These are phyloP conservation scores for Arrhamphus sclerolepis DNA, from an alignment of 2,797 vertebrate genomes.

Conservation along the genomic window DNA sequence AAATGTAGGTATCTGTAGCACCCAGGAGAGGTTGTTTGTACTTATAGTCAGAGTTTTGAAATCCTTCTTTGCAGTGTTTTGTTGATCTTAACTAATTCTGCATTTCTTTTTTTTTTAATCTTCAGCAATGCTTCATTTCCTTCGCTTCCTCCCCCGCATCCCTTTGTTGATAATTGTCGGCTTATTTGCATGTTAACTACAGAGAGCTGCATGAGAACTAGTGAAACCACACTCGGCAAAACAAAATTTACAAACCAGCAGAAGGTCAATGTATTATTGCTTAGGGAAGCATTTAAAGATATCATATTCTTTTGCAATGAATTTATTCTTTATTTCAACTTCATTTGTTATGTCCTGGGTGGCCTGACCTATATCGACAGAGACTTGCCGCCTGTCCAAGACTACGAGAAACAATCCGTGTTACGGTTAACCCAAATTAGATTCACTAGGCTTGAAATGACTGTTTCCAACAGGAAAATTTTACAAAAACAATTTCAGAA, in stretches of 20 bases:
- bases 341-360: slow-evolving; percentile 24
- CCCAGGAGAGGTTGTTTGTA: background rate
- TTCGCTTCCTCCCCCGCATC: background rate
- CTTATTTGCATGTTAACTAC: background rate
- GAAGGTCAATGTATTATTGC: slow-evolving; percentile 11
- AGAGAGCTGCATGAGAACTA: no score
- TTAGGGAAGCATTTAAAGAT: slow-evolving; percentile 33
- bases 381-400: slow-evolving; percentile 31
- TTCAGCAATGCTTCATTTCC: background rate
- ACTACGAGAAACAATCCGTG: slow-evolving; percentile 41
- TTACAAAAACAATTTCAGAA: slow-evolving; percentile 52
- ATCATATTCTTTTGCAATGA: slow-evolving; percentile 8
- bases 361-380: slow-evolving; percentile 31
- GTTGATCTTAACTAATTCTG: background rate
- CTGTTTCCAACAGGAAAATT: slow-evolving; percentile 58
- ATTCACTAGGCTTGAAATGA: slow-evolving; percentile 49
- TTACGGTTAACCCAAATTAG: slow-evolving; percentile 59
- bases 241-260: slow-evolving; percentile 30
- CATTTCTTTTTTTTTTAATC: background rate
- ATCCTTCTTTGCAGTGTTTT: background rate
- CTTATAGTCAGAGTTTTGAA: background rate
- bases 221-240: background rate
- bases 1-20: background rate
- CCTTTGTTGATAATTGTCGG: background rate
- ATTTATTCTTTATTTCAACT: slow-evolving; percentile 22